These are phyloP conservation scores for Spinibarbus caldwelli DNA, from an alignment of 2,797 vertebrate genomes.

Conservation along the genomic window DNA sequence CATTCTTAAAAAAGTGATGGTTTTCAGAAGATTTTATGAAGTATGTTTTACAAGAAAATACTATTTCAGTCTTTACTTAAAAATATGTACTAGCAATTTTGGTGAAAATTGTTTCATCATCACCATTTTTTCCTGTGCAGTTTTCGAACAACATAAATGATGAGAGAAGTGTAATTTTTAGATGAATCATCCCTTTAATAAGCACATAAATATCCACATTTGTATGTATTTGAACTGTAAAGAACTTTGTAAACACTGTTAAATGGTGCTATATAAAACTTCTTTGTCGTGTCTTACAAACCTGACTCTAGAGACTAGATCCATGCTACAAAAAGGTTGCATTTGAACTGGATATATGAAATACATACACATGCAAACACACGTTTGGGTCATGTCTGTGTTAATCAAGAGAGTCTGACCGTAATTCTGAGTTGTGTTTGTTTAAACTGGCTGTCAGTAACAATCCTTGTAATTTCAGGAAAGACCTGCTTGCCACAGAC, in stretches of 20 bases:
- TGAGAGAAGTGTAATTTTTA: neutral
- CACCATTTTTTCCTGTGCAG: neutral
- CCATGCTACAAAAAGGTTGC: neutral
- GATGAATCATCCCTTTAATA: neutral
- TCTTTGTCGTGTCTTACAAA: neutral
- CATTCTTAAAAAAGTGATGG: no score
- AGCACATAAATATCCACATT: neutral
- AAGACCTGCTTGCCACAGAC: conserved; percentile 36
- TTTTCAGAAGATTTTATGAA: neutral
- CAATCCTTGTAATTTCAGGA: conserved; percentile 14
- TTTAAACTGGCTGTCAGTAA: conserved; percentile 33
- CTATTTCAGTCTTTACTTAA: neutral
- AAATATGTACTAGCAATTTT: neutral
- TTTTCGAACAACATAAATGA: neutral
- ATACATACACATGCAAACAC: neutral
- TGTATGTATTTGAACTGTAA: neutral
- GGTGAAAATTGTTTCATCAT: neutral
- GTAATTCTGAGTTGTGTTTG: conserved; percentile 46
- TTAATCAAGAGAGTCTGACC: conserved; percentile 23
- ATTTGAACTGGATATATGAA: neutral
- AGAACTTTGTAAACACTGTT: neutral
- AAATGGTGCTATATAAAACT: neutral
- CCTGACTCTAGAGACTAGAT: neutral
- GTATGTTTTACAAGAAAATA: neutral
- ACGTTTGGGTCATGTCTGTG: conserved; percentile 2